A percentile compares a stretch with the other conserved stretches of the same genome.
These are phyloP conservation scores for Eristalis arbustorum DNA, from an alignment of 2,888 invertebrate genomes.

Conservation along the genomic window DNA sequence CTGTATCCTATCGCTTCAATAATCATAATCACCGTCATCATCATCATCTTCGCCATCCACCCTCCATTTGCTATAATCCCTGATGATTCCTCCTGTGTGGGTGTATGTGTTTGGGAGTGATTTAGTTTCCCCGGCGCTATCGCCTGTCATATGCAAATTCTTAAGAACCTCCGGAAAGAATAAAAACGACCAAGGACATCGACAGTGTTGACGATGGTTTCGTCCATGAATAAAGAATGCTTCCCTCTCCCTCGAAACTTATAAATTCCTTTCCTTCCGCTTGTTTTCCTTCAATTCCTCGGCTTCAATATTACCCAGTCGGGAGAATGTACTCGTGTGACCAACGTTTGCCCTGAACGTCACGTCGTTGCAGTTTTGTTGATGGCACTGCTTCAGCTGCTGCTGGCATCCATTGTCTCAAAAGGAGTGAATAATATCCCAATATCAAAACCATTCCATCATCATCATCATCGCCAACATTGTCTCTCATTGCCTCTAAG, in stretches of 20 bases:
- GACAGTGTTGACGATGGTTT: constrained; percentile 29
- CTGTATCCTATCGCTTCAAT: constrained; percentile 40
- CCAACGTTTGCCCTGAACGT: neutral
- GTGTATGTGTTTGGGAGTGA: neutral
- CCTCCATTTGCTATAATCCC: neutral
- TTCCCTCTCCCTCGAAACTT: constrained; percentile 6
- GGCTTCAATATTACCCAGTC: neutral
- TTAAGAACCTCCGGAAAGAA: constrained; percentile 10
- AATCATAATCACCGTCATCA: constrained; percentile 32
- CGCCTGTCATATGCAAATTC: constrained; percentile 63
- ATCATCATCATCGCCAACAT: constrained; percentile 58
- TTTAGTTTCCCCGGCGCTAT: neutral
- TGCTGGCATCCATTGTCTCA: constrained; percentile 54
- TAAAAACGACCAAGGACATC: constrained; percentile 42
- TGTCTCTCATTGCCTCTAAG: constrained; percentile 48
- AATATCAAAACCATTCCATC: constrained; percentile 67
- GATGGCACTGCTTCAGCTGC: constrained; percentile 48
- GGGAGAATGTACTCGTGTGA: neutral
- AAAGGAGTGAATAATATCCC: constrained; percentile 64
- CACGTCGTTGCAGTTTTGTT: constrained; percentile 40
- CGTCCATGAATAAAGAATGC: constrained; percentile 33
- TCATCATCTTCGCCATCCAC: neutral
- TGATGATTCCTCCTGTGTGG: neutral
- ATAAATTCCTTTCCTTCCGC: constrained; percentile 24
- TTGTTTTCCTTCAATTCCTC: neutral